Evolutionary conservation across 2,113 vertebrate genomes (phyloP).

Genomic region (Tricholaema leucomelas): DNA sequence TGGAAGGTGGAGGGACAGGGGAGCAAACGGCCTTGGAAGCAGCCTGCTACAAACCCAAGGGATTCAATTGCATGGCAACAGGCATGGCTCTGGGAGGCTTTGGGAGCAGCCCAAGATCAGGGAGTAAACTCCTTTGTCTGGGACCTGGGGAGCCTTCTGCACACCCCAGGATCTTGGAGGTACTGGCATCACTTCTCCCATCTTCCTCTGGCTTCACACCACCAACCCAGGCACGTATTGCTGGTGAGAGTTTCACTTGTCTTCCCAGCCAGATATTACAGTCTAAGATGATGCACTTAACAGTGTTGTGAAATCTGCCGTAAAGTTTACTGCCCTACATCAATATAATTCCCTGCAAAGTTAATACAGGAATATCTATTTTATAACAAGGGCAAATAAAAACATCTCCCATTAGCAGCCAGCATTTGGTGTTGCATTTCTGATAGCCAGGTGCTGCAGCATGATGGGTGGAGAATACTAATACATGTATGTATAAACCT

Average conservation of each 20-base stretch:
- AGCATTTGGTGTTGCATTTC: background rate
- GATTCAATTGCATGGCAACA: background rate
- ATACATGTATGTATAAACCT: background rate
- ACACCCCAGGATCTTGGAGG: background rate
- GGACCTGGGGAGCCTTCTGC: background rate
- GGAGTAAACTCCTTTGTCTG: background rate
- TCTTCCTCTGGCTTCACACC: background rate
- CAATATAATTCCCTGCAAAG: conserved; percentile 64
- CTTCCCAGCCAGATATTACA: background rate
- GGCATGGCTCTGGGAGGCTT: background rate
- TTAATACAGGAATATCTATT: conserved; percentile 44
- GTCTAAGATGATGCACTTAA: conserved; percentile 46
- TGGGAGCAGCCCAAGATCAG: background rate
- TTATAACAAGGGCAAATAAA: conserved; percentile 70
- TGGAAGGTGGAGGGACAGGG: background rate
- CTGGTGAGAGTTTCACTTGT: background rate
- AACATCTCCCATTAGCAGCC: conserved; percentile 54
- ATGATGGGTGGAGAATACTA: conserved; percentile 48
- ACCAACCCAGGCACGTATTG: background rate
- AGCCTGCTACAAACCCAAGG: background rate
- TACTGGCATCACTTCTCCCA: background rate
- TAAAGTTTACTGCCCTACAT: conserved; percentile 63
- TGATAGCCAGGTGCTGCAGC: conserved; percentile 32
- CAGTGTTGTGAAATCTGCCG: conserved; percentile 62
- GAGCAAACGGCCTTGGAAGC: background rate